Evolutionary conservation across 2,797 vertebrate species (phyloP), one percentile per base, ranked within the genome.

Genomic region (Myotis pilosus): DNA sequence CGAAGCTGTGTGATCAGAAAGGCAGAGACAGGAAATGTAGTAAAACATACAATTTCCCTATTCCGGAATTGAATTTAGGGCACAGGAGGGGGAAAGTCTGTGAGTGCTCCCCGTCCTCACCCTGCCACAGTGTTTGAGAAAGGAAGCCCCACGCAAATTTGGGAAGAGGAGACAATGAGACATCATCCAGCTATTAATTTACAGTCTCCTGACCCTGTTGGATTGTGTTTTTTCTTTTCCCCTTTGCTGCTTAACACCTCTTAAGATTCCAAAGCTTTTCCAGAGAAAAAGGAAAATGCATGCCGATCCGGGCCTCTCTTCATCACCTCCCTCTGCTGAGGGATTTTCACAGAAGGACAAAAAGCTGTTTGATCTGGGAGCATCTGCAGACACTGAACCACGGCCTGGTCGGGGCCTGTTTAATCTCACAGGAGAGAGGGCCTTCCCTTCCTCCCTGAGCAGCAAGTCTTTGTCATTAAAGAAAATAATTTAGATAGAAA

Each of bases 31-130:
- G 72, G 82, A 12, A 53, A 38, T 9, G 8, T 0, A 62, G 8
- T 30, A 22, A 76, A 74, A 57, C 5, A 68, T 9, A 49, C 36
- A 10, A 25, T 8, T 33, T 86, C 51, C 55, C 78, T 23, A 33
- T 1, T 0, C 22, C 2, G 72, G 60, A 44, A 4, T 0, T n/a
- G 10, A 16, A 15, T 2, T 3, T 5, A 7, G 44, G 10, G n/a
- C 66, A 4, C 30, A 23, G 5, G 8, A 78, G 8, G 1, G 28
- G 36, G 5, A 76, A 41, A 85, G 86, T 13, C 78, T n/a, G 13
- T 1, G 9, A 2, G 23, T 16, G 11, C 41, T 66, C 25, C 44
- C 41, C 28, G 12, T 9, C 28, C 28, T 10, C 71, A 22, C 23
- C 66, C 44, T 3, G 33, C 69, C 23, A 19, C 7, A 23, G 62